A percentile compares a stretch with the other conserved stretches of the same genome.
Evolutionary conservation across 2,797 vertebrate genomes (phyloP).

Genomic region (Poeciliopsis infans): DNA sequence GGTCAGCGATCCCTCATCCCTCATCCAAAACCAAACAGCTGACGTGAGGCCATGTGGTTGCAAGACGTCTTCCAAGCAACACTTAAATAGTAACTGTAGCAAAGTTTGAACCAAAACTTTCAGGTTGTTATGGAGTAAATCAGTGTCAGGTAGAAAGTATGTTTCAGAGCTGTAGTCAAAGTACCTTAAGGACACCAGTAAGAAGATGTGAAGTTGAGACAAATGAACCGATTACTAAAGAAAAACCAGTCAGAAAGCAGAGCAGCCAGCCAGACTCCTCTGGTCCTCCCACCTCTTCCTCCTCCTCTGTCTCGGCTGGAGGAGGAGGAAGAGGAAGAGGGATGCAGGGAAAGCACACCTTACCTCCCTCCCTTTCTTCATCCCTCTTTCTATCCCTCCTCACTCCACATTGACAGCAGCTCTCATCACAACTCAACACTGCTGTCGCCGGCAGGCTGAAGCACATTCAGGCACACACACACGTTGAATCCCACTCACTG

Average conservation of each 20-base stretch:
- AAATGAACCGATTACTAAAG: constrained; percentile 18
- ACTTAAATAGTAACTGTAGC: too few species aligned
- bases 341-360: constrained; percentile 83
- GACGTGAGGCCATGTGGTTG: too few species aligned
- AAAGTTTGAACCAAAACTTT: not conserved
- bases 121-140: not conserved
- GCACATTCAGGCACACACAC: constrained; percentile 38
- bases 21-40: too few species aligned
- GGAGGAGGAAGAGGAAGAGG: constrained; percentile 67
- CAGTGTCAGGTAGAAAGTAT: not conserved
- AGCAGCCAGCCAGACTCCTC: constrained; percentile 49
- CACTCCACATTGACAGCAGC: constrained; percentile 68
- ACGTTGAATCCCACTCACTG: constrained; percentile 36
- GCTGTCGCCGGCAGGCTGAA: constrained; percentile 58
- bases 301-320: constrained; percentile 17
- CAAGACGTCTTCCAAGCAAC: too few species aligned
- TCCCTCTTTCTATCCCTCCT: constrained; percentile 59
- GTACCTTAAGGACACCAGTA: not conserved
- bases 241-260: constrained; percentile 32
- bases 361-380: constrained; percentile 72
- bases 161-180: not conserved
- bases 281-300: constrained; percentile 71
- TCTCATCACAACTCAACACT: constrained; percentile 68
- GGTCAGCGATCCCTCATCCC: too few species aligned
- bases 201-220: constrained; percentile 5